Conservation (phyloP, 2,113 vertebrate species). For the Neolamprologus sp. region DNA sequence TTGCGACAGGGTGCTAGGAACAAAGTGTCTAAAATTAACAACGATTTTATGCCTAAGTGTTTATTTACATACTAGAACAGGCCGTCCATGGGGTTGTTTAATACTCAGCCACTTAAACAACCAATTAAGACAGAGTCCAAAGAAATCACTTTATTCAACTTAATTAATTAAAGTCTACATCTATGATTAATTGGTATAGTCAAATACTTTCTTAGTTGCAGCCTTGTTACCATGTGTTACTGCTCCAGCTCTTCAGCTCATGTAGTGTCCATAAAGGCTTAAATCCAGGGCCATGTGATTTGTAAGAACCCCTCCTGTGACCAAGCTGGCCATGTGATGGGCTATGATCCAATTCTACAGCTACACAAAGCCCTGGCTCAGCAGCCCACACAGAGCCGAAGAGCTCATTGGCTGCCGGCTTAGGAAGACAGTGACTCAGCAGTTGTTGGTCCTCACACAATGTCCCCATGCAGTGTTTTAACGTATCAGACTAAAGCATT, state of each 20-base stretch:
- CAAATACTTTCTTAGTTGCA: neutral
- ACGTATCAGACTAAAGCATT: neutral
- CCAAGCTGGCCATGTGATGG: constrained; percentile 7
- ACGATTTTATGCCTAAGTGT: neutral
- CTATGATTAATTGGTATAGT: neutral
- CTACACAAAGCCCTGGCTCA: constrained; percentile 22
- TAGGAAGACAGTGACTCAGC: constrained; percentile 58
- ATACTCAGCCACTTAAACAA: neutral
- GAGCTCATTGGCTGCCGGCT: constrained; percentile 35
- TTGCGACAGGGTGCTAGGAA: neutral
- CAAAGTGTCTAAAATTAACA: neutral
- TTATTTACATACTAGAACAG: neutral
- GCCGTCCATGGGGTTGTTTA: neutral
- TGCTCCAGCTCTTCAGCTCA: neutral
- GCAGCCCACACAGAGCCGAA: neutral
- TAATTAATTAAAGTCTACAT: neutral
- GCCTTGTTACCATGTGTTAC: neutral
- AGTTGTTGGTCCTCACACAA: neutral
- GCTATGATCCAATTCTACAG: neutral
- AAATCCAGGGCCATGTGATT: neutral
- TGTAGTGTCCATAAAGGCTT: neutral
- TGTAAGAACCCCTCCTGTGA: neutral
- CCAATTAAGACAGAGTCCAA: neutral
- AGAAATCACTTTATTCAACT: neutral
- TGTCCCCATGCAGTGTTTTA: neutral